Percentiles rank a stretch among this genome's conserved stretches.
Evolutionary conservation across 2,888 invertebrate genomes (phyloP).

Genomic region (Arctia plantaginis): DNA sequence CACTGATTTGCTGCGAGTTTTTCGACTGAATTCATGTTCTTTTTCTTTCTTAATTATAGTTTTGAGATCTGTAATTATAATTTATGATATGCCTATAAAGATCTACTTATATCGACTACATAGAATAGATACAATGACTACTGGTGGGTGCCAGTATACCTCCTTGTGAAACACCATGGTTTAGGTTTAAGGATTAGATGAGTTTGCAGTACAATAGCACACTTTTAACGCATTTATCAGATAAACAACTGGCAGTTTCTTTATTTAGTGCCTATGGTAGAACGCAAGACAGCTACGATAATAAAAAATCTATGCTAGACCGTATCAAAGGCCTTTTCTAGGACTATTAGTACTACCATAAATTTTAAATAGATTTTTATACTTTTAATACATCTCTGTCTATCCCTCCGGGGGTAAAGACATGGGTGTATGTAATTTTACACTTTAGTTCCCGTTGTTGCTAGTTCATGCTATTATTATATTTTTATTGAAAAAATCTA

Average conservation of each 20-base stretch:
- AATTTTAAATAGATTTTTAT: background rate
- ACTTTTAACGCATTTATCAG: background rate
- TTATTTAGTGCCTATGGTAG: background rate
- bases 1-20: constrained; percentile 49
- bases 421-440: too few relatives aligned
- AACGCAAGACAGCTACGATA: background rate
- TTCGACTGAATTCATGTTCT: constrained; percentile 58
- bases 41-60: constrained; percentile 64
- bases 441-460: too few relatives aligned
- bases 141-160: background rate
- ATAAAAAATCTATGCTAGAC: background rate
- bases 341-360: background rate
- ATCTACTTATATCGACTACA: background rate
- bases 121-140: background rate
- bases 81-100: background rate
- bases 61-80: constrained; percentile 60
- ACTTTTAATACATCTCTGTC: background rate
- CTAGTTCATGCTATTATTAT: too few relatives aligned
- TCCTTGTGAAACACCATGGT: background rate
- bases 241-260: background rate
- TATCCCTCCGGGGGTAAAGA: too few relatives aligned
- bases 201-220: background rate
- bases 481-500: too few relatives aligned
- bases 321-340: background rate
- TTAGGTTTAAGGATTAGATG: background rate